Evolutionary conservation across 2,113 vertebrate genomes (phyloP), one percentile per base, ranked within the genome.

Genomic region (Passer montanus): DNA sequence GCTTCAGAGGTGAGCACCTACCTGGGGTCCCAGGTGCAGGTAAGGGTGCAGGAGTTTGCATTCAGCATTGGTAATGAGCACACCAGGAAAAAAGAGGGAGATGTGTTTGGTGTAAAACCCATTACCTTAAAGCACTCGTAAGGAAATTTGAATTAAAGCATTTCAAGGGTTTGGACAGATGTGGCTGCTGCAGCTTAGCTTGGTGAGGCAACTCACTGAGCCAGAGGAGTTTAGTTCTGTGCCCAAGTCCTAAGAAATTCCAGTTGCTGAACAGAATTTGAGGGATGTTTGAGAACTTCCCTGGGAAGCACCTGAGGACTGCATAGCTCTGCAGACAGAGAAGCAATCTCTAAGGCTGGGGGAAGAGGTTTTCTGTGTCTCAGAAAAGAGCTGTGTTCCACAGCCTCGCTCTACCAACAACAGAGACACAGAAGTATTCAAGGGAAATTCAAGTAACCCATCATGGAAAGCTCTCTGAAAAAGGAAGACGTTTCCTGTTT

Each of bases 331-430:
- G 27, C 18, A 50, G 39, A 13, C 10, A 84, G 18, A 53, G 28
- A 22, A 63, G 15, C 35, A 50, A 15, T 8, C 15, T 35, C 22
- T 87, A 50, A 63, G 53, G 13, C 33, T 70, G 30, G 11, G 53
- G 23, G 12, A 66, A 63, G 33, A 46, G 19, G 14, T 35, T 74
- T 84, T 28, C 20, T n/a, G 8, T 12, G 4, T 52, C 4, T 53
- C 10, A 62, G 52, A 21, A 5, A 37, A 24, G 10, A 85, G 28
- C 31, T 82, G 18, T 14, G 17, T 68, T 89, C 46, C 37, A 43
- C 28, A 31, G 33, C 11, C 13, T 69, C 0, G 0, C 2, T 39
- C 9, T 75, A 31, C 28, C 19, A 64, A 27, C 49, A 49, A 6
- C 3, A 56, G 4, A 39, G 21, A 67, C 2, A 20, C 6, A 24